Evolutionary conservation across 2,797 vertebrate species (phyloP), one percentile per base, ranked within the genome.

Genomic region (Crocidura indochinensis): DNA sequence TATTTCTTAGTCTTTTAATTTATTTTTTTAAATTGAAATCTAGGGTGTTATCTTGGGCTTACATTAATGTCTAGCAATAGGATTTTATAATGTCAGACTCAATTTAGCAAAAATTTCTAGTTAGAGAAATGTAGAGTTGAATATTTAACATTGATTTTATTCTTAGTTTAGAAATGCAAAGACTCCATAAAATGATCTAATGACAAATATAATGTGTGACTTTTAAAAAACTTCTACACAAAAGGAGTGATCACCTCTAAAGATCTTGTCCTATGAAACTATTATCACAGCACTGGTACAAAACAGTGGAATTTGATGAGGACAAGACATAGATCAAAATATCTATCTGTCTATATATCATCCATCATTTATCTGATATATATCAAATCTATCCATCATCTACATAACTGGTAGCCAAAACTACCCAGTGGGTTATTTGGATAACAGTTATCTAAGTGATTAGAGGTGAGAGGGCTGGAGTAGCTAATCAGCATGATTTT

Each of bases 121-220:
- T 84, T 77, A 80, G 51, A 88, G 46, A 89, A 93, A 92, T 93
- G 75, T 92, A 82, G 91, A 87, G 19, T 87, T 87, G 82, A 93
- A 87, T n/a, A 88, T 67, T 85, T 85, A 90, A 83, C 64, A 62
- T 91, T 88, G 69, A 94, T 93, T 86, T 79, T 88, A 53, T n/a
- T 68, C 29, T 92, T 80, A 76, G 56, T 71, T 82, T 77, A 76
- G 84, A 94, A 91, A 87, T n/a, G 12, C 38, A 84, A 29, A 26
- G 29, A 75, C 77, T 94, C 84, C 84, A 27, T 81, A 76, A 91
- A 87, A 78, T 79, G 51, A 87, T 88, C 80, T 47, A 81, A 56
- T 86, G 90, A 88, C 31, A 92, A 90, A 88, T 82, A 84, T n/a
- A 60, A 62, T 65, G 62, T 90, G 31, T 87, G 53, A 49, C 44